Base-by-base conservation (phyloP, 2,888 invertebrate genomes). In the Lypha dubia region DNA sequence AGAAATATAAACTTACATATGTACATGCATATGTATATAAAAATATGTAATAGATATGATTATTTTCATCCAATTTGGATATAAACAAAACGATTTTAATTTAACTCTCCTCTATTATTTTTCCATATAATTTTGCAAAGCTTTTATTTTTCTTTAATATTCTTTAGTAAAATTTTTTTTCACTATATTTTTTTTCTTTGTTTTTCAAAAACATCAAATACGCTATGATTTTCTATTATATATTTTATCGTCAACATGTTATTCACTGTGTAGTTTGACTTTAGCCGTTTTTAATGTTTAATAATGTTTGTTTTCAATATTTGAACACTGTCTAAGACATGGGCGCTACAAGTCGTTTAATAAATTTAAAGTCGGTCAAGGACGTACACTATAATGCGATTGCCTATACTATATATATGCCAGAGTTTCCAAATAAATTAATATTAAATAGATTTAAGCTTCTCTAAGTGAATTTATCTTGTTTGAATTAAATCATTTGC, bases 101-200 rank as follows among this genome's bases (percentile, higher is more conserved):
- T 76, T 76, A 67, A 67, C 70, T 79, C 67, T 60, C 65, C 11
- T 71, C 63, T 71, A 65, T 79, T 70, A 62, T 79, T 65, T 74
- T 60, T 79, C 20, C 38, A 0, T 73, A 20, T 53, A 51, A 38
- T 46, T 65, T 58, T 74, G 67, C 60, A 24, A 46, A 75, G 44
- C 49, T 53, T 22, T 53, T 68, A 71, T 76, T 68, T 76, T 76
- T 60, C 68, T 60, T 63, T 7, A 51, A 44, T 75, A 79, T 83
- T 65, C 56, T 76, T 60, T 20, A 41, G 56, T 41, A 73, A 32
- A n/a, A n/a, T n/a, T n/a, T n/a, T n/a, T 56, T 73, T 71, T 60
- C 56, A 38, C 73, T 35, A 11, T 0, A 32, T 65, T 44, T 44
- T 56, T 65, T 49, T 63, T 44, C 49, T 51, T 46, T n/a, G 5